Percentiles rank a stretch among this genome's conserved stretches.
These are phyloP conservation scores for Sylvilagus floridanus DNA, from an alignment of 2,797 vertebrate genomes.

Conservation along the genomic window DNA sequence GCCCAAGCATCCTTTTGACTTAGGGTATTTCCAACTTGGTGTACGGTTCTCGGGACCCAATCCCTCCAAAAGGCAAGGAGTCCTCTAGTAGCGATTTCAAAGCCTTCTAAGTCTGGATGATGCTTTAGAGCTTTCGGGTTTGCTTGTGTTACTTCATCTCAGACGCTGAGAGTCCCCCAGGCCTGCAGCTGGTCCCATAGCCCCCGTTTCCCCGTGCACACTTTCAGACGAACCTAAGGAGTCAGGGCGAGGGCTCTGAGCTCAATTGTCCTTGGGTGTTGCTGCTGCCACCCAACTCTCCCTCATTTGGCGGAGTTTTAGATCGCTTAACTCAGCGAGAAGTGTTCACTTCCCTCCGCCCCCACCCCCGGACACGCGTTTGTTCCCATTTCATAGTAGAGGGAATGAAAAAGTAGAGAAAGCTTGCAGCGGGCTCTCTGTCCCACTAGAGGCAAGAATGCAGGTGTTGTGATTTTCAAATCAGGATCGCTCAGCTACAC, in stretches of 20 bases:
- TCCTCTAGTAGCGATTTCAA: neutral
- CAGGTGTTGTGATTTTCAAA: neutral
- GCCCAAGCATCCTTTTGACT: no score
- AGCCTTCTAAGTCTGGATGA: neutral
- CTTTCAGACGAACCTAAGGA: neutral
- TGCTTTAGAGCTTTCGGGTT: neutral
- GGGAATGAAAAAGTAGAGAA: neutral
- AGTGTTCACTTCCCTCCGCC: neutral
- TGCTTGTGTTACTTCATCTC: neutral
- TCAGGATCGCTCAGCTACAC: neutral
- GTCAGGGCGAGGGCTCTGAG: neutral
- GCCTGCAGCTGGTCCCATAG: no score
- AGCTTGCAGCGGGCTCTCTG: no score
- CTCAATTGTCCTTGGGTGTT: neutral
- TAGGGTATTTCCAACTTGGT: neutral
- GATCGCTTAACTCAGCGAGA: constrained; percentile 24
- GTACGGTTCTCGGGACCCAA: neutral
- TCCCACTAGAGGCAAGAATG: neutral
- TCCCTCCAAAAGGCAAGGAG: neutral
- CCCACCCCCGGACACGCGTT: neutral
- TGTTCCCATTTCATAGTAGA: constrained; percentile 2
- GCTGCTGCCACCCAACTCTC: neutral
- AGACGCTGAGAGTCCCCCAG: neutral
- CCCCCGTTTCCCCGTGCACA: accelerated
- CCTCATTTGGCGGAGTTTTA: neutral